Conservation (phyloP, 2,888 invertebrate genomes). For the Mythimna loreyi region DNA sequence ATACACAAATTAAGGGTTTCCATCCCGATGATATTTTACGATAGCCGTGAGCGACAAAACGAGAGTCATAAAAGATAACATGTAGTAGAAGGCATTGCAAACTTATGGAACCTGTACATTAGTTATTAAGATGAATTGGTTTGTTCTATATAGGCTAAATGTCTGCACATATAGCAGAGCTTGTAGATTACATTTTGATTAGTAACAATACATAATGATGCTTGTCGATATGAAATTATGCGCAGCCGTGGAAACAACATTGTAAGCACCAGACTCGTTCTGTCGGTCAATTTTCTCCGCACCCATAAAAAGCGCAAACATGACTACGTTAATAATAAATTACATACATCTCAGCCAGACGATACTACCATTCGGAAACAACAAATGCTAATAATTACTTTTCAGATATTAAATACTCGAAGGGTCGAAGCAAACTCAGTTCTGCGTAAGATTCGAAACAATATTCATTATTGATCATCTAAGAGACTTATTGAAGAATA, state of each 20-base stretch:
- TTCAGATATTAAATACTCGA: conserved; percentile 74
- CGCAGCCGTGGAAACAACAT: conserved; percentile 71
- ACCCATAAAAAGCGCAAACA: conserved; percentile 80
- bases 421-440: conserved; percentile 66
- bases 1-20: conserved; percentile 89
- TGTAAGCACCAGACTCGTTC: conserved; percentile 74
- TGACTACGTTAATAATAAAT: conserved; percentile 85
- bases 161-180: conserved; percentile 13
- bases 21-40: conserved; percentile 87
- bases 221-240: conserved; percentile 71
- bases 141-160: conserved; percentile 20
- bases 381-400: conserved; percentile 82
- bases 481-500: conserved; percentile 76
- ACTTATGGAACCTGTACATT: conserved; percentile 45
- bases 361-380: conserved; percentile 79
- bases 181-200: conserved; percentile 63
- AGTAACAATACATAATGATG: conserved; percentile 51
- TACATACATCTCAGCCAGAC: conserved; percentile 77
- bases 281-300: conserved; percentile 80
- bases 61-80: conserved; percentile 83
- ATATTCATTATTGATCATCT: conserved; percentile 75
- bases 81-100: conserved; percentile 70
- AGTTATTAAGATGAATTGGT: conserved; percentile 20
- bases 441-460: conserved; percentile 67
- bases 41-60: conserved; percentile 87